Base-by-base conservation (phyloP, 2,888 invertebrate species). In the Xanthorhoe designata region DNA sequence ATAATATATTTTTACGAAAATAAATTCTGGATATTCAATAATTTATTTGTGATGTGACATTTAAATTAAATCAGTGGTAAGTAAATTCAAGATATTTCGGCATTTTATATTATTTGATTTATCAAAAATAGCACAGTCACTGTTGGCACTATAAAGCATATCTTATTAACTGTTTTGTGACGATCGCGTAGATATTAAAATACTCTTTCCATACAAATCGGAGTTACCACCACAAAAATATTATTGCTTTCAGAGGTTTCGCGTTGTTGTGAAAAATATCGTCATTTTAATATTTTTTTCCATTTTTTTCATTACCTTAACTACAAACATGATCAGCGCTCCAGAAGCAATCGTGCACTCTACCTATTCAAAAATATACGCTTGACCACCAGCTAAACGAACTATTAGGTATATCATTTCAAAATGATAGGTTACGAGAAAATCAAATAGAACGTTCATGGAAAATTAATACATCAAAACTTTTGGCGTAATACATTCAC, bases 401-500 rank as follows among this genome's bases (percentile, higher is more conserved):
- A 89, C 92, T 90, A 88, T 89, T 77, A 84, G 85, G 85, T 84
- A 64, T 68, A 68, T 64, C 69, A 70, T 74, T 71, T 69, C 58
- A 70, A 75, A 74, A 69, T 69, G 61, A 66, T 55, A 62, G 52
- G 18, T 66, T 69, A 75, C 75, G 65, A 68, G 63, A 86, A 84
- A 79, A 81, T 83, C 83, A 47, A 85, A 84, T 77, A 87, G 88
- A 89, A 87, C 86, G 81, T 89, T 84, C 85, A 86, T 90, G 89
- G 90, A 88, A 92, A 93, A 91, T 90, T 77, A 92, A 92, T 91
- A 91, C 91, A 91, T 92, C 92, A 92, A 92, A 93, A 91, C 92
- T 89, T 92, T 92, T 92, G 92, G 93, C 93, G 92, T 78, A 88
- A 92, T 89, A 92, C 92, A 84, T 87, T 83, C 88, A 74, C 88